Evolutionary conservation across 1,140 invertebrate genomes (phyloP).

Genomic region (Vanessa atalanta): DNA sequence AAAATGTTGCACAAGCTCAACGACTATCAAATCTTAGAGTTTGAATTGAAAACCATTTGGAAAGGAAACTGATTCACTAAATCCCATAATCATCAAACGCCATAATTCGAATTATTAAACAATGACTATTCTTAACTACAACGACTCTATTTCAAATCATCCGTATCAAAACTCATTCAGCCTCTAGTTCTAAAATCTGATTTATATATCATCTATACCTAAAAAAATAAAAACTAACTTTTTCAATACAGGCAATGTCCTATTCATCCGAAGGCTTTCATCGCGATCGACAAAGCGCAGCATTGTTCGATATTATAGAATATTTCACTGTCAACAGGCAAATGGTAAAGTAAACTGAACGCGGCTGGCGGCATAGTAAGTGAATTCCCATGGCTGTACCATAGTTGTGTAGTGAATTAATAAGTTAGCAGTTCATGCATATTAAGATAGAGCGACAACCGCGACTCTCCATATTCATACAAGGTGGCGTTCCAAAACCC

Average conservation of each 20-base stretch:
- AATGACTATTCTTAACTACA: no score
- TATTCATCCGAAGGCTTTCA: slow-evolving; percentile 41
- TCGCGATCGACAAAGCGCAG: slow-evolving; percentile 44
- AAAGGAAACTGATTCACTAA: neutral
- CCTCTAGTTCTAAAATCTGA: neutral
- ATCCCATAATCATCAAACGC: no score
- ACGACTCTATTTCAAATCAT: neutral
- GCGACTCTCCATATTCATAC: slow-evolving; percentile 58
- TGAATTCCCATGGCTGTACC: slow-evolving; percentile 48
- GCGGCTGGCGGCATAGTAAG: slow-evolving; percentile 37
- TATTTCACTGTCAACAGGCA: slow-evolving; percentile 45
- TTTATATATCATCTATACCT: neutral
- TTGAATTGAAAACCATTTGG: neutral
- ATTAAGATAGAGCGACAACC: slow-evolving; percentile 54
- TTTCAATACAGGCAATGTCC: slow-evolving; percentile 23
- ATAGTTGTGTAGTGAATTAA: slow-evolving; percentile 62
- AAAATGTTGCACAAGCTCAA: slow-evolving; percentile 1
- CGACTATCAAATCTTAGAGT: neutral
- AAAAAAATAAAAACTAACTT: slow-evolving; percentile 16
- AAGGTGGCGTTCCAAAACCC: slow-evolving; percentile 30
- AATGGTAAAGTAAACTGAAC: slow-evolving; percentile 47
- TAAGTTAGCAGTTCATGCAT: slow-evolving; percentile 66
- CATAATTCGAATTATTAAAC: no score
- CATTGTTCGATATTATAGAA: slow-evolving; percentile 43
- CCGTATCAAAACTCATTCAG: neutral